Evolutionary conservation across 2,888 invertebrate genomes (phyloP).

Genomic region (Mythimna pallens): DNA sequence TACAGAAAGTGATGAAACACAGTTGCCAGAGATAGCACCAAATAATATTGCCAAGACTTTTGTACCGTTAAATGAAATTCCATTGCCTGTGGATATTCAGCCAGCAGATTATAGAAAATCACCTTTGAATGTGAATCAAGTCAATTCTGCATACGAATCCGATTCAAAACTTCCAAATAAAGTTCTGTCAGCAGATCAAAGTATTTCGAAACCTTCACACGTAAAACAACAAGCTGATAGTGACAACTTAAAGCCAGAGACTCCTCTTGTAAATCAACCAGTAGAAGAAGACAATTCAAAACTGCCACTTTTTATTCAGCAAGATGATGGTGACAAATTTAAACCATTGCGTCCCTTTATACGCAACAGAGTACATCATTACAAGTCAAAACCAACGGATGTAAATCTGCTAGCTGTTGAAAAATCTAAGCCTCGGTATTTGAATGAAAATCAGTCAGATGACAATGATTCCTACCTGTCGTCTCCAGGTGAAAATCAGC

Average conservation of each 20-base stretch:
- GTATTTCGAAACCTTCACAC: not conserved
- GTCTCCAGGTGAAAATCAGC: not conserved
- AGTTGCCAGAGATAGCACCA: not conserved
- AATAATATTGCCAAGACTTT: not conserved
- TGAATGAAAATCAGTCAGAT: too few relatives aligned
- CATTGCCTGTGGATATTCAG: slow-evolving; percentile 1
- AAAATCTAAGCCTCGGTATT: not conserved
- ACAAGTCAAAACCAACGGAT: not conserved
- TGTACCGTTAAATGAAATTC: slow-evolving; percentile 12
- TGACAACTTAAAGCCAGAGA: not conserved
- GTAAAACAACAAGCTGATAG: not conserved
- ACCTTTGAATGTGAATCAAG: not conserved
- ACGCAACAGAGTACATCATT: not conserved
- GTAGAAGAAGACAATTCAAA: not conserved
- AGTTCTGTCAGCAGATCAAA: not conserved
- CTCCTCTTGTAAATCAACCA: not conserved
- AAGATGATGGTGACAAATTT: not conserved
- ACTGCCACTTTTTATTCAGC: not conserved
- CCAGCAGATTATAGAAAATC: not conserved
- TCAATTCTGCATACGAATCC: not conserved
- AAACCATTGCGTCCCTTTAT: not conserved
- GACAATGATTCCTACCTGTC: too few relatives aligned
- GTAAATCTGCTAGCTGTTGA: not conserved
- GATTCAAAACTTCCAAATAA: not conserved
- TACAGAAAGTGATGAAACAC: not conserved